phyloP scores from a whole-genome alignment of 2,888 invertebrate genomes.

The Cephus sareptanus region DNA sequence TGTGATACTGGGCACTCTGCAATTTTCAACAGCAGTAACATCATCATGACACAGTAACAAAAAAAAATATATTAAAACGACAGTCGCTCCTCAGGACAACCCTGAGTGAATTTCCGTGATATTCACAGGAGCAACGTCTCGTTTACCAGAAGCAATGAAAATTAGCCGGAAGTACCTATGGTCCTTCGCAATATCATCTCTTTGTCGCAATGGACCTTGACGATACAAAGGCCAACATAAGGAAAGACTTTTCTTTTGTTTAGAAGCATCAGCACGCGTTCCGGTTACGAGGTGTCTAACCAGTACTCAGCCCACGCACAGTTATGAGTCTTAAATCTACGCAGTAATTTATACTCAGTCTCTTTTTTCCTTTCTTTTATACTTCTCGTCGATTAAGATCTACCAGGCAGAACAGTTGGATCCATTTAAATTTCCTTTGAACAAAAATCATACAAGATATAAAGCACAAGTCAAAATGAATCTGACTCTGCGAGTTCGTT shows the following conservation, averaged over 20 bases:
- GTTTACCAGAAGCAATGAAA: not conserved
- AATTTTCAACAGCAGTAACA: not conserved
- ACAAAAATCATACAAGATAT: not conserved
- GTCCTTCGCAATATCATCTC: not conserved
- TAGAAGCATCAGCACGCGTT: not conserved
- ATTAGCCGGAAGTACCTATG: not conserved
- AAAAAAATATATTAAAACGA: not conserved
- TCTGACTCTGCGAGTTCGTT: not conserved
- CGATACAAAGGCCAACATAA: not conserved
- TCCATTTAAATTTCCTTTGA: not conserved
- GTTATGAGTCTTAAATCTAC: conserved; percentile 18
- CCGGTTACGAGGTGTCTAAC: conserved; percentile 9
- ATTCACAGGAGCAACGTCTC: not conserved
- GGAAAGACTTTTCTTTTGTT: not conserved
- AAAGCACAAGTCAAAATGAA: not conserved
- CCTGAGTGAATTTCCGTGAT: not conserved
- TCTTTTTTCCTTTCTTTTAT: not conserved
- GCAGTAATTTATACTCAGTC: conserved; percentile 23
- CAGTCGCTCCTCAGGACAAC: not conserved
- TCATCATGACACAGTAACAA: not conserved
- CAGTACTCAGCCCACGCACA: conserved; percentile 21
- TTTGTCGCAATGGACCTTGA: not conserved
- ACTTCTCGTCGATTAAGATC: not conserved
- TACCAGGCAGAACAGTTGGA: not conserved
- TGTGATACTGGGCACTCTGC: not conserved